Evolutionary conservation across 2,888 invertebrate species (phyloP).

Genomic region (Cantharis rustica): DNA sequence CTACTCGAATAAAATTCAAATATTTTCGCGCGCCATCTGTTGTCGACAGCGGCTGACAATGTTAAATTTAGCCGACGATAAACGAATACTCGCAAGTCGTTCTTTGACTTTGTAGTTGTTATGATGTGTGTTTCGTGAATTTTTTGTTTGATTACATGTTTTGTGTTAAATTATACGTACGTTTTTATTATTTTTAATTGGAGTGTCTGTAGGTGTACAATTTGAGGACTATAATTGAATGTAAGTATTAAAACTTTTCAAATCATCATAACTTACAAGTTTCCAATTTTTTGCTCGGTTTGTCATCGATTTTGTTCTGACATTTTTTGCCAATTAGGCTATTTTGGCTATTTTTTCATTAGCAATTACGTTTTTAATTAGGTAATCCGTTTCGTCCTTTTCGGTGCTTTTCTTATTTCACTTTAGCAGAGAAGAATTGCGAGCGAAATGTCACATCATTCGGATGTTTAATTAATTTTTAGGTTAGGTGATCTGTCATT

Average conservation of each 20-base stretch:
- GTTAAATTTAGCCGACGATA: conserved; percentile 7
- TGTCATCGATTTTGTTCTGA: conserved; percentile 37
- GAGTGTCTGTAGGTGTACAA: conserved; percentile 19
- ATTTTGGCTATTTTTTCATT: conserved; percentile 19
- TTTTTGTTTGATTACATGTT: conserved; percentile 37
- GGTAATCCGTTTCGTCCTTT: background rate
- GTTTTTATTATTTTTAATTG: conserved; percentile 31
- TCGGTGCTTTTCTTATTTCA: background rate
- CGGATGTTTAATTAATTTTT: background rate
- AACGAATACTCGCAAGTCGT: conserved; percentile 34
- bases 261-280: conserved; percentile 16
- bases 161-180: conserved; percentile 36
- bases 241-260: conserved; percentile 27
- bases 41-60: background rate
- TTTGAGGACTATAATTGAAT: conserved; percentile 6
- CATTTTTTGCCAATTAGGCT: conserved; percentile 31
- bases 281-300: conserved; percentile 32
- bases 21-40: background rate
- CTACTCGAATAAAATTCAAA: background rate
- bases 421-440: background rate
- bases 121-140: conserved; percentile 38
- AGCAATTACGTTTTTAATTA: background rate
- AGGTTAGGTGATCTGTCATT: conserved; percentile 3
- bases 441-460: conserved; percentile 1
- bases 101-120: conserved; percentile 37